Evolutionary conservation across 2,113 vertebrate species (phyloP).

Genomic region (Dipodomys spectabilis): DNA sequence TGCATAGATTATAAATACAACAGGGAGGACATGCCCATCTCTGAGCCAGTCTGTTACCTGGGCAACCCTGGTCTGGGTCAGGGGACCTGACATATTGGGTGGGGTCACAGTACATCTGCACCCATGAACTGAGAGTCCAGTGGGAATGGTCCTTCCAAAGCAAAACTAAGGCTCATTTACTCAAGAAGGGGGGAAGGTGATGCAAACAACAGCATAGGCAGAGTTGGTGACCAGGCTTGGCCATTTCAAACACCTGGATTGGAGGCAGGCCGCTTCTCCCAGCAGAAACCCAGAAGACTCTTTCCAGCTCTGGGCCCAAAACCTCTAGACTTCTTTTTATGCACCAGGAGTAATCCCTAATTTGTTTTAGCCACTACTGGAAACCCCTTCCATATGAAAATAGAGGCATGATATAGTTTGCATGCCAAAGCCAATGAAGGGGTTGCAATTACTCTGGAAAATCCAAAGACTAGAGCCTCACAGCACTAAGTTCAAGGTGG

Average conservation of each 20-base stretch:
- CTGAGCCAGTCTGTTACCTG: background rate
- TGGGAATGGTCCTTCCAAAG: background rate
- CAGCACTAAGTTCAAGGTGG: background rate
- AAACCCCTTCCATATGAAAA: background rate
- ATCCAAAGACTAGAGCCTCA: background rate
- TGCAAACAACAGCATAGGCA: background rate
- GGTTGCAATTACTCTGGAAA: background rate
- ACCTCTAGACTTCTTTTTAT: background rate
- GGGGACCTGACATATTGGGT: background rate
- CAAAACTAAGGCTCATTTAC: background rate
- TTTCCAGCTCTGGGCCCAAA: background rate
- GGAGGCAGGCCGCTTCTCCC: background rate
- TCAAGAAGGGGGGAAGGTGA: background rate
- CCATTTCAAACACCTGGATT: background rate
- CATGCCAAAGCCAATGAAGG: background rate
- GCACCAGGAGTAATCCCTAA: background rate
- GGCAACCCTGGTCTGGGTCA: background rate
- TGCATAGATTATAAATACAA: background rate
- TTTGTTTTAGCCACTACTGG: background rate
- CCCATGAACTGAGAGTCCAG: background rate
- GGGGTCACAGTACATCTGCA: background rate
- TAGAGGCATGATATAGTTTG: slow-evolving; percentile 11
- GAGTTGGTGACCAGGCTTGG: background rate
- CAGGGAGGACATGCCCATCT: background rate
- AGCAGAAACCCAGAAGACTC: background rate